A percentile compares a stretch with the other conserved stretches of the same genome.
These are phyloP conservation scores for Tylochromis polylepis DNA, from an alignment of 2,113 vertebrate species.

Conservation along the genomic window DNA sequence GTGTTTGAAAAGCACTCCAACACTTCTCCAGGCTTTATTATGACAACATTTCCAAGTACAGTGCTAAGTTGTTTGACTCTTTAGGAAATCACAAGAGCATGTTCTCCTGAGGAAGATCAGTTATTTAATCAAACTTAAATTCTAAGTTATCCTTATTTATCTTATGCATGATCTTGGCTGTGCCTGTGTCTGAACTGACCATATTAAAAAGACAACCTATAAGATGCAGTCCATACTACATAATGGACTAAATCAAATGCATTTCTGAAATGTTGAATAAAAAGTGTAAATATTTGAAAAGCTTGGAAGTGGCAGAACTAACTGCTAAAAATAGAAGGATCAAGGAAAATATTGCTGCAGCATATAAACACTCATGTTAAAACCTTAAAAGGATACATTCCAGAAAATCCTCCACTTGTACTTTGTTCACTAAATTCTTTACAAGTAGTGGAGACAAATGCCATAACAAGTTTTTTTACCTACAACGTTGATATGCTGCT, in stretches of 20 bases:
- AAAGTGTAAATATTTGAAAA: neutral
- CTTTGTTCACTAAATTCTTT: neutral
- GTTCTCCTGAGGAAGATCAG: neutral
- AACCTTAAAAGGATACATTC: neutral
- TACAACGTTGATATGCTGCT: neutral
- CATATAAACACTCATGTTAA: neutral
- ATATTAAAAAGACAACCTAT: neutral
- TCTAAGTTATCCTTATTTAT: neutral
- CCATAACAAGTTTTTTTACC: neutral
- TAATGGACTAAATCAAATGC: neutral
- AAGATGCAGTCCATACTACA: neutral
- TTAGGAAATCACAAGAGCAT: neutral
- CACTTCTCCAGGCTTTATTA: neutral
- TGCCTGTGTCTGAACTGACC: neutral
- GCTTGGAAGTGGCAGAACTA: neutral
- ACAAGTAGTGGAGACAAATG: neutral
- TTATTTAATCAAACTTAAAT: neutral
- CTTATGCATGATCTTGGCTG: neutral
- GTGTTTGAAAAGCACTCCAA: neutral
- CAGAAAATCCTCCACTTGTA: neutral
- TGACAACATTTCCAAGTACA: neutral
- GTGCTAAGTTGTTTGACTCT: neutral
- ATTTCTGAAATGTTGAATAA: neutral
- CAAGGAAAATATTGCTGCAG: neutral
- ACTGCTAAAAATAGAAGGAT: neutral